Base-by-base conservation (phyloP, 1,140 invertebrate species). In the Amphibalanus amphitrite region DNA sequence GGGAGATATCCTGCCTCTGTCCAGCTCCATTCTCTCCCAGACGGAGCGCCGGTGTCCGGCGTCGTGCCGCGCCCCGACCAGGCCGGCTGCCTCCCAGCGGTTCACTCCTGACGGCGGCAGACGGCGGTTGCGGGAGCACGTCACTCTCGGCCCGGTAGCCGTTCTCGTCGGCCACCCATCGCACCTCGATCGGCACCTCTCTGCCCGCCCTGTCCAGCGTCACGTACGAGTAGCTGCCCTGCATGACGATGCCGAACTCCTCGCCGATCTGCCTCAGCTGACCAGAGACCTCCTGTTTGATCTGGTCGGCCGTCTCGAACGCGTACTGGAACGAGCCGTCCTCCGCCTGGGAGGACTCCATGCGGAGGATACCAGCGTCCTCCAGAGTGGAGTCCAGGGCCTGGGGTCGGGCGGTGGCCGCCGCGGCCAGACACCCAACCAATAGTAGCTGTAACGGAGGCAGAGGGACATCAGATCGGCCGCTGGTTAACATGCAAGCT, bases 151-250 rank as follows among this genome's bases (percentile, higher is more conserved):
- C 23, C 4, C 26, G 64, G 64, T n/a, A 65, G 23, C 64, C 64
- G 64, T 65, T 65, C 64, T 65, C 64, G 64, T 65, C 64, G 64
- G 64, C 64, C 4, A 65, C 64, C 64, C 64, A 65, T 4, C 33
- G 33, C 33, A 38, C 33, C 23, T 23, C 26, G 64, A 65, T 23
- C 26, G 64, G 23, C 26, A 65, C 26, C 23, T 23, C 26, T 23
- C 25, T 6, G 26, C 64, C 64, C 4, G 6, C 20, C 23, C 20
- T 23, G 23, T 65, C 64, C 23, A 3, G 64, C 23, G 64, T 65
- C 3, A n/a, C 6, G 64, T 8, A 65, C 6, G 23, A n/a, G 64
- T 65, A 65, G 64, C 64, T 65, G 64, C 64, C 64, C 64, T 65
- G 64, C 64, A 65, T 65, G 64, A 26, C 64, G 26, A 65, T 65